A percentile compares a stretch with the other conserved stretches of the same genome.
Conservation (phyloP, 2,888 invertebrate species). For the Myopa testacea region DNA sequence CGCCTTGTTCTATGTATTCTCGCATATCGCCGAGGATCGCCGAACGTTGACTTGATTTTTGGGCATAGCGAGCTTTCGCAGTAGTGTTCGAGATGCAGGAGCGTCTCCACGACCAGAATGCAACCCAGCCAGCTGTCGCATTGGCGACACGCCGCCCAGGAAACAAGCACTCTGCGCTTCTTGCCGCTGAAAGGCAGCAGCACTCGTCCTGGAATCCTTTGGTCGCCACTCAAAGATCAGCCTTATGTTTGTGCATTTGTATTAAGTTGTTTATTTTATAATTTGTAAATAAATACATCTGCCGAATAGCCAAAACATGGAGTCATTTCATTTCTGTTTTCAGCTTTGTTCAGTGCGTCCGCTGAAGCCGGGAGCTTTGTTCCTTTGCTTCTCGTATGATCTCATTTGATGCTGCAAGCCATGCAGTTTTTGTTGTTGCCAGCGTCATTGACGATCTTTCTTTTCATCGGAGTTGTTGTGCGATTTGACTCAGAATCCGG, state of each 20-base stretch:
- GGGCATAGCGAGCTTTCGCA: not conserved
- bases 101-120: not conserved
- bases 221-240: too few relatives aligned
- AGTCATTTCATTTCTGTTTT: not conserved
- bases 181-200: not conserved
- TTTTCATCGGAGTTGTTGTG: conserved; percentile 21
- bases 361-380: too few relatives aligned
- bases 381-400: too few relatives aligned
- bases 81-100: not conserved
- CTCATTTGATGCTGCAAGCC: too few relatives aligned
- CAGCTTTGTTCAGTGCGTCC: too few relatives aligned
- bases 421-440: not conserved
- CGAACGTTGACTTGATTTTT: not conserved
- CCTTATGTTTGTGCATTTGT: not conserved
- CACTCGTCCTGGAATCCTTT: conserved; percentile 33
- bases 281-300: not conserved
- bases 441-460: not conserved
- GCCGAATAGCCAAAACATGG: not conserved
- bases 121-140: not conserved
- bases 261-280: not conserved
- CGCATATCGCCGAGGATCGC: not conserved
- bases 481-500: conserved; percentile 20
- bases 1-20: conserved; percentile 12
- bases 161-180: not conserved
- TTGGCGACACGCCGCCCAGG: not conserved